Evolutionary conservation across 2,888 invertebrate species (phyloP).

Genomic region (Meta bourneti): DNA sequence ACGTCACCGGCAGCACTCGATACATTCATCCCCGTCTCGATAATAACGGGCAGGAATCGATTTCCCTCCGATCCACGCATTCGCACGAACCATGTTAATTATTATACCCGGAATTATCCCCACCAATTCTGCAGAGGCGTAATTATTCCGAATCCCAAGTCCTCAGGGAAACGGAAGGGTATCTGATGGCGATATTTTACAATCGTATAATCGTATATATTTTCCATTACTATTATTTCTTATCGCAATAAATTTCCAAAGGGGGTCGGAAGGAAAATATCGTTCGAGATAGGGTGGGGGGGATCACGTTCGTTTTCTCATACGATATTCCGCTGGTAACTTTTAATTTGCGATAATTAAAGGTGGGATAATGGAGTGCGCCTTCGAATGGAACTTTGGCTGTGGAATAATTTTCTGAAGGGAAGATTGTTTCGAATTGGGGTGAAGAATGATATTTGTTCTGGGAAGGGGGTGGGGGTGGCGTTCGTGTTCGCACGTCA

Average conservation of each 20-base stretch:
- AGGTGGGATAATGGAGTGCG: slow-evolving; percentile 8
- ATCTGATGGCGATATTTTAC: slow-evolving; percentile 22
- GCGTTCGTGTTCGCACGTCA: too few relatives aligned
- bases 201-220: background rate
- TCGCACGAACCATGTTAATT: slow-evolving; percentile 45
- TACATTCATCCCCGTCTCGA: slow-evolving; percentile 32
- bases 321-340: slow-evolving; percentile 4
- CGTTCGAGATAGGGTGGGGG: background rate
- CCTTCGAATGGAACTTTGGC: background rate
- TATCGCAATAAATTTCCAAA: background rate
- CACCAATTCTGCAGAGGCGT: background rate
- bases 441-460: background rate
- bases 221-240: slow-evolving; percentile 1
- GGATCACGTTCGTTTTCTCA: background rate
- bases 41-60: slow-evolving; percentile 52
- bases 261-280: background rate
- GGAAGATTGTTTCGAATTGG: background rate
- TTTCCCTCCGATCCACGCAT: slow-evolving; percentile 38
- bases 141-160: slow-evolving; percentile 26
- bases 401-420: background rate
- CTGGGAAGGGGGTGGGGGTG: too few relatives aligned
- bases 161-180: background rate
- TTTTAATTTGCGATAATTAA: slow-evolving; percentile 62
- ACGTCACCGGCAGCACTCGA: slow-evolving; percentile 14
- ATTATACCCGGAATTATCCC: slow-evolving; percentile 43